Conservation (phyloP, 2,797 vertebrate genomes). For the Xenops minutus region DNA sequence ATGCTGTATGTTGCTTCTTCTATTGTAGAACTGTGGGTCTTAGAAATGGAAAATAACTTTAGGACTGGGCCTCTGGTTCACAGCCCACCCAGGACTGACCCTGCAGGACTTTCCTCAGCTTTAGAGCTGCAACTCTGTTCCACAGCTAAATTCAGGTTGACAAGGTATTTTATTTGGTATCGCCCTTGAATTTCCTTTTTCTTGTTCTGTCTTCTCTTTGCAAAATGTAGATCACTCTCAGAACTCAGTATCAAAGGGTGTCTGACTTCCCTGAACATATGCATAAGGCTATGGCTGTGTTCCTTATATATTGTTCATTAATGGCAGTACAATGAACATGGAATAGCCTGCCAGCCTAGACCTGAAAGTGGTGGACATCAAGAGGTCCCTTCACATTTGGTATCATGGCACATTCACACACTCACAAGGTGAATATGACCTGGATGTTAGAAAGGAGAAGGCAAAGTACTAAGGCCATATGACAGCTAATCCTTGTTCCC, state of each 20-base stretch:
- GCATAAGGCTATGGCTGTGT: not conserved
- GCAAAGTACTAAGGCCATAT: not conserved
- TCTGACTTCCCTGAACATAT: not conserved
- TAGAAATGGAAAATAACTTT: not conserved
- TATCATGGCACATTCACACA: rapidly evolving
- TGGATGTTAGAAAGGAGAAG: not conserved
- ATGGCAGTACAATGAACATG: not conserved
- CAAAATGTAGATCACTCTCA: not conserved
- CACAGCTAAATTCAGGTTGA: not conserved
- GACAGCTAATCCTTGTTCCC: not conserved
- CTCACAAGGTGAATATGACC: not conserved
- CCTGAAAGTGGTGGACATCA: not conserved
- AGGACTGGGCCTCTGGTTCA: not conserved
- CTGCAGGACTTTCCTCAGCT: not conserved
- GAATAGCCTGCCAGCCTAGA: not conserved
- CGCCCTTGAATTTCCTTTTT: not conserved
- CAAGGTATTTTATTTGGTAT: not conserved
- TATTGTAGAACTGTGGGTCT: not conserved
- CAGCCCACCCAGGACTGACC: not conserved
- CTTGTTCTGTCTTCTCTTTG: not conserved
- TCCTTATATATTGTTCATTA: not conserved
- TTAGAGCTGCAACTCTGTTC: not conserved
- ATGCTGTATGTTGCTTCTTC: not conserved
- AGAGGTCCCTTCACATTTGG: not conserved
- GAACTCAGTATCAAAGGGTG: not conserved